Base-by-base conservation (phyloP, 2,888 invertebrate species). In the Cenopis cana region DNA sequence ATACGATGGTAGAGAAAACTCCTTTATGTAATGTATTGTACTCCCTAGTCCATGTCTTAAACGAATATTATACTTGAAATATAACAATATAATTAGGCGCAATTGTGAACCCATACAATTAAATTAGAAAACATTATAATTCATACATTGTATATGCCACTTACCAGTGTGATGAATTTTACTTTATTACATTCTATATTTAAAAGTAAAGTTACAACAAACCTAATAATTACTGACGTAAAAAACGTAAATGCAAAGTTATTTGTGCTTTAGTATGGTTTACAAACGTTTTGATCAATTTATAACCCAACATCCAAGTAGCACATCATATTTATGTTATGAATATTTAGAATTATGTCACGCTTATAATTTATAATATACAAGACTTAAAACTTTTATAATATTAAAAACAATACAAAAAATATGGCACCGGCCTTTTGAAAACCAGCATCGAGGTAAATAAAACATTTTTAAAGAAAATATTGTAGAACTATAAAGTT, bases 241-340 rank as follows among this genome's bases (percentile, higher is more conserved):
- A 46, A 61, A 41, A 69, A 24, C 38, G 10, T 29, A 36, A 69
- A 59, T 86, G 86, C 85, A 69, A 59, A 38, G 52, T 8, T 41
- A 52, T 64, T 69, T 65, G 69, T 69, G 69, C 65, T n/a, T 52
- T 65, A 65, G 33, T 38, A 57, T 38, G 49, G 11, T 50, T 49
- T 36, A 17, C 41, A 36, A 38, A 49, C 20, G 14, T 29, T 64
- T 65, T 33, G 18, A 59, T 64, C 57, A 65, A 59, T 36, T 29
- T 9, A 41, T 52, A 62, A 60, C 14, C 46, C 33, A 60, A 60
- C 55, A 41, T 49, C 60, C 38, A 66, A 55, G 52, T 36, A 17
- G 20, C 56, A 17, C 12, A 12, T 52, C 38, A 46, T 65, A 52
- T 17, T 36, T 33, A 38, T 46, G 20, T 36, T 33, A 38, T 46